Percentiles rank a stretch among this genome's conserved stretches.
Conservation (phyloP, 2,888 invertebrate genomes). For the Rhopalosiphum nymphaeae region DNA sequence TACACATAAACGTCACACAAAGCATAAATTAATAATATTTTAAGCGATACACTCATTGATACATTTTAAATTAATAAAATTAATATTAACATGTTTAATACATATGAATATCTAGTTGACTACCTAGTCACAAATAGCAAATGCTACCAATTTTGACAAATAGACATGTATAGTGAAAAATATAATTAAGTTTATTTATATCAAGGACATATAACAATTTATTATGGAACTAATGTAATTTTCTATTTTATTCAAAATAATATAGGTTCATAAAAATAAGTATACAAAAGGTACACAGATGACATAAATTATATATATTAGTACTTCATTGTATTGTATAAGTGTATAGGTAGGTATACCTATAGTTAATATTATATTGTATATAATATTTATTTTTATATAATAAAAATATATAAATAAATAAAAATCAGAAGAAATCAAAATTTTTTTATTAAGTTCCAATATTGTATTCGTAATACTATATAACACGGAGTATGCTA, state of each 20-base stretch:
- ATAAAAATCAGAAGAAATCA: neutral
- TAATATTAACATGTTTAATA: neutral
- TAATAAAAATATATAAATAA: no score
- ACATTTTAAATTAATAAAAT: conserved; percentile 13
- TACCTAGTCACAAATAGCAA: neutral
- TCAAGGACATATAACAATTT: neutral
- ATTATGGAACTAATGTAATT: neutral
- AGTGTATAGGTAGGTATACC: neutral
- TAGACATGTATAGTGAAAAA: neutral
- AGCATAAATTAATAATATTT: neutral
- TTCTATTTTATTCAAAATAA: conserved; percentile 31
- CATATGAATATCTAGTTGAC: neutral
- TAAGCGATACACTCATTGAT: neutral
- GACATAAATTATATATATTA: neutral
- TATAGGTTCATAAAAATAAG: neutral
- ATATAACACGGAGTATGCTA: no score
- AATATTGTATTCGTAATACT: no score
- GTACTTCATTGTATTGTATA: neutral
- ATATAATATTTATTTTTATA: neutral
- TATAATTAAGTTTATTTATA: neutral
- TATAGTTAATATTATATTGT: neutral
- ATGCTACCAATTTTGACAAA: neutral
- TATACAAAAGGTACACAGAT: neutral
- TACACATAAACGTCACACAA: neutral
- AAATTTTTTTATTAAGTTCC: no score